Base-by-base conservation (phyloP, 2,888 invertebrate genomes). In the Caenorhabditis afra region DNA sequence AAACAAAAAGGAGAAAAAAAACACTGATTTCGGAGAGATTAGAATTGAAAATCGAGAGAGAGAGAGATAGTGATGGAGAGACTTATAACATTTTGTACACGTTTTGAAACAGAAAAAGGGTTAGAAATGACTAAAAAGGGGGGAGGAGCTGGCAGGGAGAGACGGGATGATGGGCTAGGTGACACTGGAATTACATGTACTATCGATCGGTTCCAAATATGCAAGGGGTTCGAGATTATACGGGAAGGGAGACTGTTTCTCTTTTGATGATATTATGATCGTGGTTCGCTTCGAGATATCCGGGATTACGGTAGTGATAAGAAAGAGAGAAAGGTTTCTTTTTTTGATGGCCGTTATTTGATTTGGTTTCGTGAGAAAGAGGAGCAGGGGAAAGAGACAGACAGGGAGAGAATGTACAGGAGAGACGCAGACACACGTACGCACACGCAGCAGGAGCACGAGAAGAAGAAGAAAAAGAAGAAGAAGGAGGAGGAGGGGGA, bases 351-450 rank as follows among this genome's bases (percentile, higher is more conserved):
- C 35, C 64, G 71, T 71, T 71, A 57, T 71, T 71, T 71, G 71
- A 64, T 71, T 71, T 71, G 62, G 64, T 71, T n/a, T 71, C 18
- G 16, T 49, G 62, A 71, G 64, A 64, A 57, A 50, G 57, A 64
- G 52, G 52, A 52, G 50, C 18, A 45, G 64, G 47, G 47, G 29
- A 29, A 29, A 7, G 7, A 7, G 29, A 7, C 4, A 29, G 29
- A 62, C 20, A 29, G 29, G 20, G 39, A 53, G 44, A 37, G 57
- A 71, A 71, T 71, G 64, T 71, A 71, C 71, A 71, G n/a, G 45
- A 57, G 68, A 71, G 71, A 71, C 71, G 71, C 71, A 71, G 70
- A 57, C 29, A 62, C 70, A 62, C 62, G 68, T 70, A 71, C 70
- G 61, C 44, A 71, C 62, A 62, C 62, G 55, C 37, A 29, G 16